A percentile compares a stretch with the other conserved stretches of the same genome.
phyloP scores from a whole-genome alignment of 2,113 vertebrate species.

The Casuarius casuarius region DNA sequence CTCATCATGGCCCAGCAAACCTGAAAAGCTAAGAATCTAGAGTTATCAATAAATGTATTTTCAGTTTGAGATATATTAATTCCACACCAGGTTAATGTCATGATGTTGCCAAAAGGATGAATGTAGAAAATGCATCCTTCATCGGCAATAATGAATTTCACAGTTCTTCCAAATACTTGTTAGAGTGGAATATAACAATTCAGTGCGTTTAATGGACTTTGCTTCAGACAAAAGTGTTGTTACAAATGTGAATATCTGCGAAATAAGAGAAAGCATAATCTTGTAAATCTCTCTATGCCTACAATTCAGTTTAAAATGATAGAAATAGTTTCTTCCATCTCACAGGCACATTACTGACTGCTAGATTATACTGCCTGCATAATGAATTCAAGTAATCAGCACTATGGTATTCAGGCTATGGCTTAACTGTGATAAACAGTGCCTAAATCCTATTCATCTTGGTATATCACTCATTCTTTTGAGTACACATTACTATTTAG shows the following conservation, averaged over 20 bases:
- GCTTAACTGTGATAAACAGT: conserved; percentile 77
- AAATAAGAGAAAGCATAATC: neutral
- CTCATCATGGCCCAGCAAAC: neutral
- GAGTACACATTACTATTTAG: conserved; percentile 57
- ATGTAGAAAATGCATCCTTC: neutral
- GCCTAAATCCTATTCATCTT: conserved; percentile 72
- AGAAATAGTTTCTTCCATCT: conserved; percentile 46
- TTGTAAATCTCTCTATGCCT: neutral
- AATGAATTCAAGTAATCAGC: conserved; percentile 80
- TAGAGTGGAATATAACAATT: neutral
- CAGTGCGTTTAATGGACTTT: neutral
- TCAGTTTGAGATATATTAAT: neutral
- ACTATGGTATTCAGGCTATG: conserved; percentile 68
- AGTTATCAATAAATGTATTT: neutral
- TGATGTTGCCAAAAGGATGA: neutral
- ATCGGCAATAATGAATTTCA: neutral
- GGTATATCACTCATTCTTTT: conserved; percentile 69
- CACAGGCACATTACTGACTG: conserved; percentile 48
- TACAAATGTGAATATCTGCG: neutral
- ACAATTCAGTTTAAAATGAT: neutral
- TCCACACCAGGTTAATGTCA: neutral
- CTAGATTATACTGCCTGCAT: conserved; percentile 61
- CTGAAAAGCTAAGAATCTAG: neutral
- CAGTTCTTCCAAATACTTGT: neutral
- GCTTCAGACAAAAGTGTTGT: neutral